A percentile compares a stretch with the other conserved stretches of the same genome.
Conservation (phyloP, 2,113 vertebrate genomes). For the Rhineura floridana region DNA sequence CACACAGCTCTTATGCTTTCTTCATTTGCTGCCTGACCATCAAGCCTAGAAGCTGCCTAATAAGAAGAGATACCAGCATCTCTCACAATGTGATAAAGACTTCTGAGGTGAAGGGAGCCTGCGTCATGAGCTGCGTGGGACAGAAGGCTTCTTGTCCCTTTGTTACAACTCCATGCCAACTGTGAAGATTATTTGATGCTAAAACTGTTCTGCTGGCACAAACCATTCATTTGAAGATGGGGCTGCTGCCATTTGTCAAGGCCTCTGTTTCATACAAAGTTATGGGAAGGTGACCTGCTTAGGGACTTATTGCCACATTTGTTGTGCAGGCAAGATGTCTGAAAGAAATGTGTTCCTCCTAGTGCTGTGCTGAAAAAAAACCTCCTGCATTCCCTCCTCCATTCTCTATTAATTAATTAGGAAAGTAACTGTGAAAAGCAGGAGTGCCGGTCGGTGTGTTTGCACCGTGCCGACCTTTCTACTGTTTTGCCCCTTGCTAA, state of each 20-base stretch:
- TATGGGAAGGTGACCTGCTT: neutral
- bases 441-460: too few species aligned
- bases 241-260: neutral
- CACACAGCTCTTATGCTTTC: neutral
- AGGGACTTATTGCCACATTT: neutral
- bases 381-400: too few species aligned
- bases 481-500: too few species aligned
- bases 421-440: too few species aligned
- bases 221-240: neutral
- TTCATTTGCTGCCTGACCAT: neutral
- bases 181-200: neutral
- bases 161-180: neutral
- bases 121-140: neutral
- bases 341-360: neutral
- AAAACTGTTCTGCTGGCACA: neutral
- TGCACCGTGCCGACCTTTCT: too few species aligned
- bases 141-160: neutral
- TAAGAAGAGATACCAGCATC: neutral
- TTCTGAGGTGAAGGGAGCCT: neutral
- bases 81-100: neutral
- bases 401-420: too few species aligned
- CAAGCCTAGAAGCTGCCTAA: neutral
- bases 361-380: neutral
- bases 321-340: neutral
- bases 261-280: neutral